Conservation (phyloP, 92 coral and sea anemone species). For the Plumapathes pennacea region DNA sequence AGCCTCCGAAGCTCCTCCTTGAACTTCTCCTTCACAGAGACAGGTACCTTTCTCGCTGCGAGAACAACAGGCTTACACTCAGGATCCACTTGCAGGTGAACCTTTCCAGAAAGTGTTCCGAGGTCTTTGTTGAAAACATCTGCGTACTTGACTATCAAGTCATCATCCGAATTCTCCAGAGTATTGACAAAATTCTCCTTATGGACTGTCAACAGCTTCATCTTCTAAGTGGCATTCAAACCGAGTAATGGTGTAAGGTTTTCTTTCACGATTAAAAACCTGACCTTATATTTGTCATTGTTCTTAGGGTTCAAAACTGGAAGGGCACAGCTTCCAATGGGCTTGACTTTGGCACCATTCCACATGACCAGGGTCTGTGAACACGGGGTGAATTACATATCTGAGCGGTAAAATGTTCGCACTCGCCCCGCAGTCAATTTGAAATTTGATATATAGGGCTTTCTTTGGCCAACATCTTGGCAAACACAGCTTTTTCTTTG, state of each 20-base stretch:
- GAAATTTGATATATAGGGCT: no score
- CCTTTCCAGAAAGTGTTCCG: conserved; percentile 43
- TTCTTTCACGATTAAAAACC: conserved; percentile 34
- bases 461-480: conserved; percentile 14
- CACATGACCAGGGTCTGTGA: conserved; percentile 32
- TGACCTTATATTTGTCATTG: conserved; percentile 30
- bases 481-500: conserved; percentile 21
- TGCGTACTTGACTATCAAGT: conserved; percentile 16
- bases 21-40: conserved; percentile 18
- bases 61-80: conserved; percentile 10
- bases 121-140: conserved; percentile 22
- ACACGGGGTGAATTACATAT: conserved; percentile 27
- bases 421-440: no score
- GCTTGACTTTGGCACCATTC: conserved; percentile 24
- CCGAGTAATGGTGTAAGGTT: conserved; percentile 19
- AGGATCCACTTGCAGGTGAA: conserved; percentile 26
- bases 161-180: conserved; percentile 7
- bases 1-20: conserved; percentile 16
- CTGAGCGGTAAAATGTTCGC: no score
- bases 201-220: conserved; percentile 33
- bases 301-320: conserved; percentile 13
- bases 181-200: conserved; percentile 30
- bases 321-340: conserved; percentile 14
- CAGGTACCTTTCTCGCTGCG: conserved; percentile 30
- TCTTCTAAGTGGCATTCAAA: conserved; percentile 23